Evolutionary conservation across 2,113 vertebrate species (phyloP).

Genomic region (Chamaetylas fuelleborni): DNA sequence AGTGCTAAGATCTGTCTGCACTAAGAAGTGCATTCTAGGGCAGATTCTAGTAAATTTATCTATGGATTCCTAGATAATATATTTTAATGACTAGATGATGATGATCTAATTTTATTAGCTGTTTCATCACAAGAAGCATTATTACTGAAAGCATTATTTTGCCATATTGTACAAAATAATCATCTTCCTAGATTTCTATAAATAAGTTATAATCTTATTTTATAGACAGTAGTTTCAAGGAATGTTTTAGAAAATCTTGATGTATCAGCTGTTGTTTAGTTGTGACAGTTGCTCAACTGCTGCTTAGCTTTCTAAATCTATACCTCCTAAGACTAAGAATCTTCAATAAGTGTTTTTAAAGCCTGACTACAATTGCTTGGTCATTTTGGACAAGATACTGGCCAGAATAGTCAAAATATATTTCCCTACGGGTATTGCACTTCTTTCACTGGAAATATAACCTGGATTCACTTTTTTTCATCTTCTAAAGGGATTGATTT

Average conservation of each 20-base stretch:
- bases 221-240: neutral
- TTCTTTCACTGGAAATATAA: neutral
- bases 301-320: neutral
- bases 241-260: neutral
- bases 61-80: neutral
- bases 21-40: neutral
- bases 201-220: neutral
- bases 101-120: neutral
- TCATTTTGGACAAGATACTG: neutral
- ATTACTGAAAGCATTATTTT: neutral
- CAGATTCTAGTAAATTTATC: neutral
- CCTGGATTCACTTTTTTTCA: neutral
- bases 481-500: too few species aligned
- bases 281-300: neutral
- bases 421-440: neutral
- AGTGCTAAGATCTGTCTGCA: neutral
- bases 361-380: neutral
- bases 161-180: neutral
- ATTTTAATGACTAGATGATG: neutral
- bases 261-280: neutral
- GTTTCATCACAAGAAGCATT: neutral
- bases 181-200: neutral
- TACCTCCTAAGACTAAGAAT: neutral
- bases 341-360: neutral
- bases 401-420: neutral